Conservation (phyloP, 2,113 vertebrate genomes). For the Cryptotis parvus region DNA sequence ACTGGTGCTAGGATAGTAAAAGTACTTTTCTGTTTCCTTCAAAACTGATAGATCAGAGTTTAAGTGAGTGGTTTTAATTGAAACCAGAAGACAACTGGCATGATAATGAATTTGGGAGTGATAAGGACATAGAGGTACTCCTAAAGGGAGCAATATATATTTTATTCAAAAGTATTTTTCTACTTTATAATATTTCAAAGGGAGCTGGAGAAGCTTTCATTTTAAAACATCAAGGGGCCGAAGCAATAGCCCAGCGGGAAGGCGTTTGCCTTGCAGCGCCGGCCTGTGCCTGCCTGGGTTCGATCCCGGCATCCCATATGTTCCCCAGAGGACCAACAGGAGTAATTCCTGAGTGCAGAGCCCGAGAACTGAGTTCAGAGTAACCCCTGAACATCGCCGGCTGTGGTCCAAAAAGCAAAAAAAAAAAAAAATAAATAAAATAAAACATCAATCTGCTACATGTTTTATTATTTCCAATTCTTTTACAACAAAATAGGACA, state of each 20-base stretch:
- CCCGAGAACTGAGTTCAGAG: too few species aligned
- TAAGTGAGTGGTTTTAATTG: not conserved
- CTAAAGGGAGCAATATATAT: not conserved
- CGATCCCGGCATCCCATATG: too few species aligned
- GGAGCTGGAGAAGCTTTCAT: not conserved
- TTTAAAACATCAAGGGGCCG: not conserved
- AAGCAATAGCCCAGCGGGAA: too few species aligned
- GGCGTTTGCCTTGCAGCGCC: too few species aligned
- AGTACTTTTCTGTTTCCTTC: not conserved
- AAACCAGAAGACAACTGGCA: not conserved
- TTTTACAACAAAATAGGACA: not conserved
- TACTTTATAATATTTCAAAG: not conserved
- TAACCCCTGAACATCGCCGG: too few species aligned
- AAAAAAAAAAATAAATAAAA: too few species aligned
- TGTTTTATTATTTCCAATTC: not conserved
- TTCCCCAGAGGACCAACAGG: too few species aligned
- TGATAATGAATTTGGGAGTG: not conserved
- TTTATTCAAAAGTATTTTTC: not conserved
- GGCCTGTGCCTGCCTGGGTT: too few species aligned
- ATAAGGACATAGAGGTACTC: not conserved
- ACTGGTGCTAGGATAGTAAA: not conserved
- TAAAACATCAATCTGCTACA: not conserved
- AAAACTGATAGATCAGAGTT: not conserved
- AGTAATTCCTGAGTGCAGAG: too few species aligned
- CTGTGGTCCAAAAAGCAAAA: too few species aligned